Conservation (phyloP, 2,113 vertebrate genomes). For the Menidia beryllina region DNA sequence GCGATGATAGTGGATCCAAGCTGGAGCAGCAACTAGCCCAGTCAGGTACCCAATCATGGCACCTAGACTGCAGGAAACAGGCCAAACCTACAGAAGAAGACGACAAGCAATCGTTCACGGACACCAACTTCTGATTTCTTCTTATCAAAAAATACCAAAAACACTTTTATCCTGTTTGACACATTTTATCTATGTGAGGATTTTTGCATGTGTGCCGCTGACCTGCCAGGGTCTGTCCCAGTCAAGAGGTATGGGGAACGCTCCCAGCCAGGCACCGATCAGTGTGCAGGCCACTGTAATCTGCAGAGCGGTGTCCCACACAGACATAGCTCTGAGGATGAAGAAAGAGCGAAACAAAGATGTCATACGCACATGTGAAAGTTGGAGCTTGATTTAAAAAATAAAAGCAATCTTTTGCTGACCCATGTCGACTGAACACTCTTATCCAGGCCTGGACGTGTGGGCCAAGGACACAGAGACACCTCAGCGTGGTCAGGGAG, state of each 20-base stretch:
- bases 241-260: conserved; percentile 95
- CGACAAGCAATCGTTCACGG: not conserved
- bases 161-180: not conserved
- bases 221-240: conserved; percentile 99
- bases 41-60: conserved; percentile 89
- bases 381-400: too few species aligned
- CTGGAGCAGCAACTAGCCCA: conserved; percentile 89
- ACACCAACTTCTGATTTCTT: conserved; percentile 7
- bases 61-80: conserved; percentile 94
- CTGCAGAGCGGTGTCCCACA: conserved; percentile 95
- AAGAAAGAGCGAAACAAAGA: not conserved
- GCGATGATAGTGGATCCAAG: conserved; percentile 95
- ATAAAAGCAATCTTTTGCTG: conserved; percentile 41
- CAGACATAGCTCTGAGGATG: conserved; percentile 87
- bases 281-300: conserved; percentile 90
- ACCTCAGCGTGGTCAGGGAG: conserved; percentile 91
- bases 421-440: conserved; percentile 97
- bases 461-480: conserved; percentile 93
- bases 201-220: conserved; percentile 45
- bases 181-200: not conserved
- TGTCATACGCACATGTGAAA: not conserved
- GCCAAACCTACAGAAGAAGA: conserved; percentile 90
- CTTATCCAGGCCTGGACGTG: conserved; percentile 94
- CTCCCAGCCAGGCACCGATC: conserved; percentile 92
- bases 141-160: not conserved